Conservation (phyloP, 2,888 invertebrate species). For the Ophion costatus region DNA sequence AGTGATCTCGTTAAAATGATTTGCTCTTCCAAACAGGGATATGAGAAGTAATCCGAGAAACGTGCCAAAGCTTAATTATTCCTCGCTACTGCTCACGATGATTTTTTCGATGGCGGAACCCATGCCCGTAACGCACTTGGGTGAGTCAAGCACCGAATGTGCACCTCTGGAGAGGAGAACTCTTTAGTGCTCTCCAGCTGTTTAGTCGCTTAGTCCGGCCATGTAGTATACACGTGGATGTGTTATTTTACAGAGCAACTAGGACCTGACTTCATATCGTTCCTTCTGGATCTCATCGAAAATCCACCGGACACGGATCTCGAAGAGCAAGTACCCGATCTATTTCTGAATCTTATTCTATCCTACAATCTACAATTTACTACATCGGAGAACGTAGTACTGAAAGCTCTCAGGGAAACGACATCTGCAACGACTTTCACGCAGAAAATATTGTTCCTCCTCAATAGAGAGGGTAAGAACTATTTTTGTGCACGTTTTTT, state of each 20-base stretch:
- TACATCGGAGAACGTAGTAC: constrained; percentile 88
- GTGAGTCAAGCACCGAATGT: constrained; percentile 84
- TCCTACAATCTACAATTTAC: constrained; percentile 95
- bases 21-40: constrained; percentile 84
- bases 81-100: constrained; percentile 93
- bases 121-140: constrained; percentile 94
- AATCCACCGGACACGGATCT: constrained; percentile 91
- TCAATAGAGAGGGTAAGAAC: constrained; percentile 94
- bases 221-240: constrained; percentile 26
- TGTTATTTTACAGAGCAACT: constrained; percentile 89
- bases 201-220: no score
- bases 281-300: constrained; percentile 93
- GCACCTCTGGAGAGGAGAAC: background rate
- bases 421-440: constrained; percentile 94
- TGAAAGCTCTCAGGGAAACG: constrained; percentile 88
- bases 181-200: no score
- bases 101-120: constrained; percentile 95
- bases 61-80: constrained; percentile 92
- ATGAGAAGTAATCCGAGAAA: constrained; percentile 92
- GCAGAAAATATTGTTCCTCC: constrained; percentile 93
- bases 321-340: constrained; percentile 93
- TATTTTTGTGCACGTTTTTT: constrained; percentile 22
- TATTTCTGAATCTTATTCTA: constrained; percentile 92
- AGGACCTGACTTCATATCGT: constrained; percentile 92
- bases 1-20: background rate